Base-by-base conservation (phyloP, 2,113 vertebrate genomes). In the Garra rufa region DNA sequence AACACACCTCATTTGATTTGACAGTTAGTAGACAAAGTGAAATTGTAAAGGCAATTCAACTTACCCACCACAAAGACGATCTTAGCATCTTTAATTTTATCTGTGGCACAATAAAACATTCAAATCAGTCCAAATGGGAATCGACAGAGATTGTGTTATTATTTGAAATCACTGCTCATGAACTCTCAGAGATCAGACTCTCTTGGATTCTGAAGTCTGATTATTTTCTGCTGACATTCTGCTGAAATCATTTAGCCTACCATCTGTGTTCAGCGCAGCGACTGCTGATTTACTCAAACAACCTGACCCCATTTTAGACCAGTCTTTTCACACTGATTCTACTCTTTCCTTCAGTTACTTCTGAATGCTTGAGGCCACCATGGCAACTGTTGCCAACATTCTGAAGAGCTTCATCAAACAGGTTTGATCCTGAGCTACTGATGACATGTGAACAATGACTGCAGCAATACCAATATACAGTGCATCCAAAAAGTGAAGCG, bases 51-150 rank as follows among this genome's bases (percentile, higher is more conserved):
- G 34, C 15, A 19, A 26, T 24, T 61, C n/a, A 50, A 97, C 98
- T 99, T 91, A 99, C 98, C 98, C 87, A 99, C 98, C 76, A 99
- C 98, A 1, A 99, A 99, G 94, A 99, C 97, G 94, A 99, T 98
- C 93, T 98, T 99, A 83, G 94, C 91, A 67, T 96, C 93, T 91
- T 98, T 99, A 88, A 99, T 93, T 90, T 99, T 99, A 85, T 98
- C 98, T 99, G 94, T 69, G 88, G 92, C 80, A 28, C 85, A 61
- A 48, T 85, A 63, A 67, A 83, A 38, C 81, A 59, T 30, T 65
- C 0, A 86, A 1, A 34, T 86, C n/a, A 38, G 10, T 0, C 75
- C 10, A 63, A 14, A 26, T 61, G 4, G 15, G 26, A 46, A 38
- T 61, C 0, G 13, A 74, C 50, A 69, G 3, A 17, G 30, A 3